These are phyloP conservation scores for Hylaea fasciaria DNA, from an alignment of 2,888 invertebrate species.

Conservation along the genomic window DNA sequence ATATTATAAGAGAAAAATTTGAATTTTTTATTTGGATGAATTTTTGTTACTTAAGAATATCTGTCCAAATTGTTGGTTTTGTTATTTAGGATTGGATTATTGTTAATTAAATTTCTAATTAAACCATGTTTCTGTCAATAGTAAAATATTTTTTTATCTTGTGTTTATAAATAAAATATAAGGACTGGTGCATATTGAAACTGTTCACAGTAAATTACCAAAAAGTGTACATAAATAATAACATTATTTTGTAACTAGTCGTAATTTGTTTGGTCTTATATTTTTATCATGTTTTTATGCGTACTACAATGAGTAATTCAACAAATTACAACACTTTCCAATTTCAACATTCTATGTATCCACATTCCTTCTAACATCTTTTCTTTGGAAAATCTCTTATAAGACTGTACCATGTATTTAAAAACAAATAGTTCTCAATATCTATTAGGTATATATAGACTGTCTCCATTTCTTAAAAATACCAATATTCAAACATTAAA, in stretches of 20 bases:
- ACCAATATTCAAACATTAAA: background rate
- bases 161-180: conserved; percentile 16
- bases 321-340: conserved; percentile 12
- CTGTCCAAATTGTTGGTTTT: conserved; percentile 58
- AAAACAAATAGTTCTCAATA: conserved; percentile 13
- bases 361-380: conserved; percentile 35
- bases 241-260: conserved; percentile 64
- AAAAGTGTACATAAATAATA: conserved; percentile 71
- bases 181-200: conserved; percentile 41
- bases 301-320: conserved; percentile 7
- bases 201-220: conserved; percentile 57
- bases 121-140: conserved; percentile 22
- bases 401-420: conserved; percentile 40
- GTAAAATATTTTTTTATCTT: conserved; percentile 27
- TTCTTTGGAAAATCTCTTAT: conserved; percentile 19
- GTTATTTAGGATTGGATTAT: conserved; percentile 14
- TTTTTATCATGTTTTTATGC: conserved; percentile 20
- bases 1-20: conserved; percentile 52
- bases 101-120: conserved; percentile 32
- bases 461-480: conserved; percentile 17
- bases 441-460: conserved; percentile 26
- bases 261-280: conserved; percentile 35
- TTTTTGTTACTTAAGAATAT: conserved; percentile 62
- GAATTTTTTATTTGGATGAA: conserved; percentile 35
- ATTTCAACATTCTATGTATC: conserved; percentile 15